Evolutionary conservation across 2,888 invertebrate genomes (phyloP), one percentile per base, ranked within the genome.

Genomic region (Eumacrocentrus americanus): DNA sequence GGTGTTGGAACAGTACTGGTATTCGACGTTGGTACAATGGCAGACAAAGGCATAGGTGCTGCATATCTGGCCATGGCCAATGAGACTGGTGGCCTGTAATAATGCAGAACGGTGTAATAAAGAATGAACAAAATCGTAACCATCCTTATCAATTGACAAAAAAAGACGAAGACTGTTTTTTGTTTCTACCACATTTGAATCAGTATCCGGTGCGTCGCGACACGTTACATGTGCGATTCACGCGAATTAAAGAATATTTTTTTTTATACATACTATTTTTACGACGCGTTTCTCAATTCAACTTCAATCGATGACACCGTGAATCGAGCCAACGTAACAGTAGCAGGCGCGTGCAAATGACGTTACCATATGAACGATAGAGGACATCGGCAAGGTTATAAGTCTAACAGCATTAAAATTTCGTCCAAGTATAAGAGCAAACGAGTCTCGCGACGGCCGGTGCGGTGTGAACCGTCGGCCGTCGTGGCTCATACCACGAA

Each of bases 61-160:
- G 44, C 84, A 82, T 60, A 86, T 84, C 66, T 85, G 67, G 86
- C 87, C 85, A 88, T 87, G 1, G 87, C 88, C 40, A 93, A 82
- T 11, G 92, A 89, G 16, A 92, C 92, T 48, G 93, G 92, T 16
- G 93, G 92, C 61, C 92, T 93, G 84, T 61, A 83, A 83, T 73
- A 58, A 53, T 20, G 62, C 57, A 56, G 6, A 46, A 23, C 12
- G 18, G 29, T 29, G 4, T 4, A 29, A 9, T 6, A 29, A 29
- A 6, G 4, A 29, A 6, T 29, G 9, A 42, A 18, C 3, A 9
- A 12, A 37, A 12, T 5, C 2, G n/a, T 37, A 22, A 7, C 12
- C 4, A 23, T 14, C 22, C 9, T 47, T 34, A 16, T 14, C n/a
- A 16, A n/a, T 20, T 50, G 3, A 47, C 6, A 12, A 20, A 22